These are phyloP conservation scores for Amphiprion clarkii DNA, from an alignment of 2,797 vertebrate genomes.

Conservation along the genomic window DNA sequence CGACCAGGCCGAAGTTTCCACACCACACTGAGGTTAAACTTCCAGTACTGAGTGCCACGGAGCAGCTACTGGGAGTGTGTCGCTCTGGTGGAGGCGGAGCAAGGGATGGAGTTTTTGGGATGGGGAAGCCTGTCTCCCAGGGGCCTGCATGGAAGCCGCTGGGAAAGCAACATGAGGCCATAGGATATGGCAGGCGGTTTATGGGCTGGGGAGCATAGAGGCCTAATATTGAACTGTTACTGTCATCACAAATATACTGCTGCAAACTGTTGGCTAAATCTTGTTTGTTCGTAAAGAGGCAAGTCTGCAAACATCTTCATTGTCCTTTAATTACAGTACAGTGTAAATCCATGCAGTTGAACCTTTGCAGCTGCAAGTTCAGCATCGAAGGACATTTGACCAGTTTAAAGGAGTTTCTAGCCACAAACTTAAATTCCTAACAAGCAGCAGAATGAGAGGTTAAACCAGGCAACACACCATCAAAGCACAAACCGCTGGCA, in stretches of 20 bases:
- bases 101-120: too few species aligned
- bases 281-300: constrained; percentile 14
- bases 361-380: constrained; percentile 13
- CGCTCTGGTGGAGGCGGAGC: too few species aligned
- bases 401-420: constrained; percentile 29
- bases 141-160: too few species aligned
- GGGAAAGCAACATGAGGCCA: too few species aligned
- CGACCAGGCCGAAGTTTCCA: too few species aligned
- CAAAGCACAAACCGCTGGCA: constrained; percentile 31
- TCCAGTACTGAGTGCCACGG: too few species aligned
- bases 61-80: too few species aligned
- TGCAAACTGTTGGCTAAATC: not conserved
- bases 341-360: not conserved
- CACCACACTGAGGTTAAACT: too few species aligned
- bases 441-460: constrained; percentile 22
- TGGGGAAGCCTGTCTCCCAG: too few species aligned
- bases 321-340: constrained; percentile 38
- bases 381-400: constrained; percentile 28
- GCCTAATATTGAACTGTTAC: not conserved
- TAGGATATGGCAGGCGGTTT: too few species aligned
- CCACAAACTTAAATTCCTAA: constrained; percentile 35
- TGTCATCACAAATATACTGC: not conserved
- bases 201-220: too few species aligned
- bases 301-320: constrained; percentile 10
- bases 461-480: constrained; percentile 18